phyloP scores from a whole-genome alignment of 2,797 vertebrate genomes.

The Chelmon rostratus region DNA sequence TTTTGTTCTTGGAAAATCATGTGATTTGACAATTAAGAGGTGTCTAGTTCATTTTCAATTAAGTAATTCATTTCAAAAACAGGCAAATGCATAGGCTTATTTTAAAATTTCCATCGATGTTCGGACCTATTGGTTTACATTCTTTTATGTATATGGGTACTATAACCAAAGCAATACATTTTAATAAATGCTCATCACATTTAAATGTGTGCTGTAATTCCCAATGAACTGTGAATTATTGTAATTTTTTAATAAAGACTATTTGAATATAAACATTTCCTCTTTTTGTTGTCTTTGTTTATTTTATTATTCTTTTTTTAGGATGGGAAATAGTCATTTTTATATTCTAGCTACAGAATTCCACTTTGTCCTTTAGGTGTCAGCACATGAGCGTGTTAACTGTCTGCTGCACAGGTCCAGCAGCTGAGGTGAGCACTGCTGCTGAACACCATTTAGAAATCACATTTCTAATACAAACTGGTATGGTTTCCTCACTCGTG shows the following conservation, averaged over 20 bases:
- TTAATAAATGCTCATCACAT: slow-evolving; percentile 63
- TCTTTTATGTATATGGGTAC: slow-evolving; percentile 62
- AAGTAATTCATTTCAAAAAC: slow-evolving; percentile 20
- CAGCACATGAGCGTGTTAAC: slow-evolving; percentile 77
- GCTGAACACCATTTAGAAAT: slow-evolving; percentile 32
- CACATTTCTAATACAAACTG: slow-evolving; percentile 11
- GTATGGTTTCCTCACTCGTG: neutral
- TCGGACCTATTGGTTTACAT: slow-evolving; percentile 53
- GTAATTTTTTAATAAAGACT: slow-evolving; percentile 81
- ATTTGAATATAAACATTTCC: slow-evolving; percentile 56
- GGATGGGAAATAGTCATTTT: neutral
- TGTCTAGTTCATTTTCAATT: slow-evolving; percentile 40
- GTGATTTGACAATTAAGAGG: slow-evolving; percentile 34
- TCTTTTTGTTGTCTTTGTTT: neutral
- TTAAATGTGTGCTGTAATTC: slow-evolving; percentile 71
- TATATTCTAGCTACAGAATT: slow-evolving; percentile 54
- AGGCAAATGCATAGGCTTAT: slow-evolving; percentile 13
- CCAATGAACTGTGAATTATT: slow-evolving; percentile 84
- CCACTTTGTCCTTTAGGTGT: slow-evolving; percentile 85
- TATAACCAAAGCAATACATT: slow-evolving; percentile 75
- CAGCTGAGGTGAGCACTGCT: neutral
- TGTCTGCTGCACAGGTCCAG: slow-evolving; percentile 21
- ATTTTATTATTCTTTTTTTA: neutral
- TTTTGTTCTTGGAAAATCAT: slow-evolving; percentile 46
- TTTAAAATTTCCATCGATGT: slow-evolving; percentile 30